phyloP scores from a whole-genome alignment of 2,888 invertebrate genomes.

The Catonia carolina region DNA sequence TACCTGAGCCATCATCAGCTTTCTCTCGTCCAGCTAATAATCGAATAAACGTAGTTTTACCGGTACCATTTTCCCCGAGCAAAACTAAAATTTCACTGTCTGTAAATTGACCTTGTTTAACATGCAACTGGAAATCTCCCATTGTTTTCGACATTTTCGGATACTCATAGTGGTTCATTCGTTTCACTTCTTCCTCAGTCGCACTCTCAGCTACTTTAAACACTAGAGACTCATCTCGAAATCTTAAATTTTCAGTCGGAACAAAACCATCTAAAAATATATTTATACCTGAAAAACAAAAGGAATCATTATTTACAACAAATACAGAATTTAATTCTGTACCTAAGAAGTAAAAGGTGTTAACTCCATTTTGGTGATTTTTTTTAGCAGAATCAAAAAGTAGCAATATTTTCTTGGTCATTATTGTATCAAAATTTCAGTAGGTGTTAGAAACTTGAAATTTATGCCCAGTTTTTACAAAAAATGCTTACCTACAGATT shows the following conservation, averaged over 20 bases:
- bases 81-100: conserved; percentile 98
- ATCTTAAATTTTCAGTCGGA: conserved; percentile 97
- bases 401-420: too few species aligned
- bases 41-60: conserved; percentile 98
- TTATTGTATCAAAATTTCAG: too few species aligned
- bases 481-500: too few species aligned
- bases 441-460: too few species aligned
- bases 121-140: conserved; percentile 62
- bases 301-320: too few species aligned
- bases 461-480: too few species aligned
- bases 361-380: too few species aligned
- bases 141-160: conserved; percentile 85
- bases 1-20: conserved; percentile 73
- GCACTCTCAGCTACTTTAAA: conserved; percentile 99
- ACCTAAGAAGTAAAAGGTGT: too few species aligned
- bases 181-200: conserved; percentile 93
- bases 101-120: conserved; percentile 90
- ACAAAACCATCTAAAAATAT: conserved; percentile 99
- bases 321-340: too few species aligned
- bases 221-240: conserved; percentile 92
- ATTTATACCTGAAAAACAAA: conserved; percentile 67
- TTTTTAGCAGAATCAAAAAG: too few species aligned
- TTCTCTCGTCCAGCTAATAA: conserved; percentile 95
- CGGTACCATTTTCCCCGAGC: conserved; percentile 96
- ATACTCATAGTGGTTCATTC: conserved; percentile 90